phyloP scores from a whole-genome alignment of 2,797 vertebrate species.

The Bryconaethiops microstoma region DNA sequence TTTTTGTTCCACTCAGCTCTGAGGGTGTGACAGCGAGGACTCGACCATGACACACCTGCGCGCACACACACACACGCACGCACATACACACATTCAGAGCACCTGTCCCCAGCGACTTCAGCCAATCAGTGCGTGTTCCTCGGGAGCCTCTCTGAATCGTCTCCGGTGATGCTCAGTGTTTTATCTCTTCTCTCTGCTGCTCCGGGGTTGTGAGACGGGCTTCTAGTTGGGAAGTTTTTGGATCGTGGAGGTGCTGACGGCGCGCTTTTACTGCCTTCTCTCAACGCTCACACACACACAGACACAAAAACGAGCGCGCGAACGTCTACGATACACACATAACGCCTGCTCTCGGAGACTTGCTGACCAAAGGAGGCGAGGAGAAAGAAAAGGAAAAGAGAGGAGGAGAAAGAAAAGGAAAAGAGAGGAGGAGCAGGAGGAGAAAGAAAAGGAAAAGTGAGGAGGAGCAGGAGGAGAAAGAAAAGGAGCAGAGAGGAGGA shows the following conservation, averaged over 20 bases:
- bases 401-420: too few relatives aligned
- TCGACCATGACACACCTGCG: conserved; percentile 1
- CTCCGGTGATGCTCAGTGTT: background rate
- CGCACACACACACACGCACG: background rate
- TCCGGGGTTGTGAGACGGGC: background rate
- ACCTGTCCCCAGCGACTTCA: background rate
- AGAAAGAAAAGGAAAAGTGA: background rate
- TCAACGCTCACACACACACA: background rate
- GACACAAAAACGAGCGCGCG: conserved; percentile 26
- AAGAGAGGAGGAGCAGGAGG: too few relatives aligned
- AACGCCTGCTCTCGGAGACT: background rate
- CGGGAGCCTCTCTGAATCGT: background rate
- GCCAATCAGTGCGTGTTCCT: background rate
- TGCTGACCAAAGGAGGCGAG: background rate
- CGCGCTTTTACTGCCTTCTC: conserved; percentile 18
- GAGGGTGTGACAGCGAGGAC: conserved; percentile 6
- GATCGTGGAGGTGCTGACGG: conserved; percentile 19
- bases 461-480: background rate
- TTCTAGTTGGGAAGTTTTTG: conserved; percentile 22
- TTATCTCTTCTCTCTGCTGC: background rate
- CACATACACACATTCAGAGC: background rate
- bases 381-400: background rate
- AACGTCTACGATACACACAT: background rate
- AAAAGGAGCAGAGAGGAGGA: background rate
- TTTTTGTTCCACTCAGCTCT: background rate